A percentile compares a stretch with the other conserved stretches of the same genome.
Evolutionary conservation across 2,113 vertebrate species (phyloP).

Genomic region (Falco punctatus): DNA sequence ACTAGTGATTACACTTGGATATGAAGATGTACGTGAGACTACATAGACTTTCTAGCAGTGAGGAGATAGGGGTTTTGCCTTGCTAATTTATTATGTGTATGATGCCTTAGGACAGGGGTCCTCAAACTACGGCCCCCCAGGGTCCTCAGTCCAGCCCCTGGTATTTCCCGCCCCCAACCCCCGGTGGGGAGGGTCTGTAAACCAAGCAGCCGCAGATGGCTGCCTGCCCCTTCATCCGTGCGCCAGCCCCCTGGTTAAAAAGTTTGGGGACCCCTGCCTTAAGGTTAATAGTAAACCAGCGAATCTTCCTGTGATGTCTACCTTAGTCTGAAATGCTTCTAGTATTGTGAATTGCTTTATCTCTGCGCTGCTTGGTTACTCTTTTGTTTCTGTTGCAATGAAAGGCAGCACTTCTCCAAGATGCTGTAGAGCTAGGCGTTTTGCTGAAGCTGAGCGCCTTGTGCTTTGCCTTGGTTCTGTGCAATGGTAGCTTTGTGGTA

Average conservation of each 20-base stretch:
- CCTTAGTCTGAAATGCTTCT: not conserved
- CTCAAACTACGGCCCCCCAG: no score
- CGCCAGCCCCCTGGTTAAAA: no score
- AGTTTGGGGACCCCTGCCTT: no score
- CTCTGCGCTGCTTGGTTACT: not conserved
- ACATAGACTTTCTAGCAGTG: not conserved
- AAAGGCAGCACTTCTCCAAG: not conserved
- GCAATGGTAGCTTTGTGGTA: not conserved
- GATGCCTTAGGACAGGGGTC: not conserved
- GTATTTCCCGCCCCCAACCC: no score
- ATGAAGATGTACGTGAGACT: no score
- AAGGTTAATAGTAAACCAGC: not conserved
- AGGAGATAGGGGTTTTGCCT: not conserved
- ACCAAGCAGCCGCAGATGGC: no score
- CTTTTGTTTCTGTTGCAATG: not conserved
- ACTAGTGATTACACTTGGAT: not conserved
- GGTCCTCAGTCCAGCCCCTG: no score
- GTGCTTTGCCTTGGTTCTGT: not conserved
- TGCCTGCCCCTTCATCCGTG: no score
- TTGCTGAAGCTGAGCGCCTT: not conserved
- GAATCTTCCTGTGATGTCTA: not conserved
- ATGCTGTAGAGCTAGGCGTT: accelerated
- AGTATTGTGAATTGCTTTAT: not conserved
- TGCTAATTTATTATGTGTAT: not conserved
- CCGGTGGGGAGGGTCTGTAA: no score